Base-by-base conservation (phyloP, 2,797 vertebrate species). In the Adrianichthys oophorus region DNA sequence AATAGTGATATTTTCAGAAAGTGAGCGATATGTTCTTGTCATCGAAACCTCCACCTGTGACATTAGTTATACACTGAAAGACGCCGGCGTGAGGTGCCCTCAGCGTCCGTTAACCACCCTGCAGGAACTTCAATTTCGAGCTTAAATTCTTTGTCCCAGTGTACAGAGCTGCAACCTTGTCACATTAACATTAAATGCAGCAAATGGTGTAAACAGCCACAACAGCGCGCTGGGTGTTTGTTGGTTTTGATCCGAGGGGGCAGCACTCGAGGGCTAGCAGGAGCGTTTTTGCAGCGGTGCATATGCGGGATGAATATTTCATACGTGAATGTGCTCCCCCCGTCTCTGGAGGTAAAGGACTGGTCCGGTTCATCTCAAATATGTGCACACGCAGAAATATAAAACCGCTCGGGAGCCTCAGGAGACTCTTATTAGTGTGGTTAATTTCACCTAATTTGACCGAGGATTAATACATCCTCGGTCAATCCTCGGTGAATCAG, bases 371-470 rank as follows among this genome's bases (percentile, higher is more conserved):
- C 21, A 37, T 73, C 14, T 57, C 71, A 41, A 10, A 53, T 48
- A 68, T 55, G 26, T 59, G 18, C 32, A 40, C 32, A 48, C 58
- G 50, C 29, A 48, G 62, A 14, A 72, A 71, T 74, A 48, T 59
- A 72, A 70, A 71, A 45, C 76, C 56, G 62, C 64, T 67, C 41
- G 59, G 52, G 50, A 70, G 62, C 73, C 81, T 78, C 78, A 52
- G 68, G 83, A 74, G 83, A 65, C 79, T 74, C 73, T 72, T 73
- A 84, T 85, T 83, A 84, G 77, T 82, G 67, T 18, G 49, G 68
- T 59, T 88, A 78, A 86, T 88, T 85, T 83, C 74, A 82, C 72
- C 77, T 86, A 56, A 79, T 82, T 81, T 87, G 76, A 85, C 68
- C 59, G 78, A 70, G 62, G 81, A 82, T 83, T 76, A 69, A 83